phyloP scores from a whole-genome alignment of 2,888 invertebrate genomes.

The Heteromurus nitidus region DNA sequence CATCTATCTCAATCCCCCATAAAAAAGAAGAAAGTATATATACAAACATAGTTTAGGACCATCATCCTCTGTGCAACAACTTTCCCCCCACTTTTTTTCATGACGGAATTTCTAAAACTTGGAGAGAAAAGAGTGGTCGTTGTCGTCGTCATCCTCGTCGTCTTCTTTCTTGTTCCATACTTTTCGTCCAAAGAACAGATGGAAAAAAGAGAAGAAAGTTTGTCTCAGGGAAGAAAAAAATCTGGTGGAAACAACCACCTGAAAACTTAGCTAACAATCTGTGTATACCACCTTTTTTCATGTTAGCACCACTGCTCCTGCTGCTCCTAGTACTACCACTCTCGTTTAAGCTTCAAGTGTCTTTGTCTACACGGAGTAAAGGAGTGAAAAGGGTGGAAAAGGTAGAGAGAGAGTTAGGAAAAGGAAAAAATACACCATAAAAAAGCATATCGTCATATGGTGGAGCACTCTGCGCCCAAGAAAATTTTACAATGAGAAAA shows the following conservation, averaged over 20 bases:
- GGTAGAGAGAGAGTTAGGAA: constrained; percentile 6
- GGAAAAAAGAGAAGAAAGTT: constrained; percentile 40
- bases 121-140: neutral
- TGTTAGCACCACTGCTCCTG: neutral
- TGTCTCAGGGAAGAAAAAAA: constrained; percentile 23
- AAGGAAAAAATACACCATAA: neutral
- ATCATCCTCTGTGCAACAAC: constrained; percentile 24
- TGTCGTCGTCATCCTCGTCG: constrained; percentile 1
- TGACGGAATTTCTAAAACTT: neutral
- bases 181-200: constrained; percentile 36
- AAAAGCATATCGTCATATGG: constrained; percentile 40
- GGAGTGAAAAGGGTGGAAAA: neutral
- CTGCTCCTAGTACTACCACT: neutral
- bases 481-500: constrained; percentile 68
- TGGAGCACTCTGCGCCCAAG: constrained; percentile 33
- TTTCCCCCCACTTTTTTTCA: no score
- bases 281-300: constrained; percentile 18
- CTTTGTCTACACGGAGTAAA: constrained; percentile 24
- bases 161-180: neutral
- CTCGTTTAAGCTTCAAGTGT: constrained; percentile 37
- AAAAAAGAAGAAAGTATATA: neutral
- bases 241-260: constrained; percentile 60
- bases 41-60: no score
- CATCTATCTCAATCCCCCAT: constrained; percentile 2
- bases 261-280: constrained; percentile 62